Percentiles rank a stretch among this genome's conserved stretches.
Evolutionary conservation across 1,140 invertebrate genomes (phyloP).

Genomic region (Phymorhynchus buccinoides): DNA sequence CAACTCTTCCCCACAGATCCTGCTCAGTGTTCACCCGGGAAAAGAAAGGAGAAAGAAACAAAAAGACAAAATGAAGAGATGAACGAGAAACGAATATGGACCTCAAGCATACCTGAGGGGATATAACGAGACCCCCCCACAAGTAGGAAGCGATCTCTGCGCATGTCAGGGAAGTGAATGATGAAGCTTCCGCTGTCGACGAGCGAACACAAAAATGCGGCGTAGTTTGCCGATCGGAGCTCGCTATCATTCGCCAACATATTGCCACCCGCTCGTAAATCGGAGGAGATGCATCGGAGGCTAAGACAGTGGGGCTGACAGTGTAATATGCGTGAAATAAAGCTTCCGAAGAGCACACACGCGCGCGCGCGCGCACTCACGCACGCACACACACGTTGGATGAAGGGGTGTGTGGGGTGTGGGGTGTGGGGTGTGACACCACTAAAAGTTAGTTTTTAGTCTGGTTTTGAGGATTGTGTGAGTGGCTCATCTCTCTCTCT

Average conservation of each 20-base stretch:
- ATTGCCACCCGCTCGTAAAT: constrained; percentile 8
- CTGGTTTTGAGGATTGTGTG: neutral
- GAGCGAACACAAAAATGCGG: neutral
- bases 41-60: neutral
- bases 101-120: constrained; percentile 18
- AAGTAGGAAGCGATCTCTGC: neutral
- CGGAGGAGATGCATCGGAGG: neutral
- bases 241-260: constrained; percentile 15
- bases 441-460: too few species aligned
- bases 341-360: constrained; percentile 2
- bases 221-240: neutral
- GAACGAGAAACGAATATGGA: constrained; percentile 10
- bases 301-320: constrained; percentile 19
- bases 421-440: too few species aligned
- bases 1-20: too few species aligned
- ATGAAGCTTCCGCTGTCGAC: constrained; percentile 3
- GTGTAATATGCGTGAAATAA: constrained; percentile 31
- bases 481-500: too few species aligned
- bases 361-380: too few species aligned
- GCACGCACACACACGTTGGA: neutral
- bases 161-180: constrained; percentile 29
- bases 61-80: neutral
- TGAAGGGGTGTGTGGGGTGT: too few species aligned
- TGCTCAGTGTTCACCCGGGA: too few species aligned
- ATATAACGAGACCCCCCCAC: neutral